A percentile compares a stretch with the other conserved stretches of the same genome.
phyloP scores from a whole-genome alignment of 2,797 vertebrate genomes.

The Ceyx erithaca region DNA sequence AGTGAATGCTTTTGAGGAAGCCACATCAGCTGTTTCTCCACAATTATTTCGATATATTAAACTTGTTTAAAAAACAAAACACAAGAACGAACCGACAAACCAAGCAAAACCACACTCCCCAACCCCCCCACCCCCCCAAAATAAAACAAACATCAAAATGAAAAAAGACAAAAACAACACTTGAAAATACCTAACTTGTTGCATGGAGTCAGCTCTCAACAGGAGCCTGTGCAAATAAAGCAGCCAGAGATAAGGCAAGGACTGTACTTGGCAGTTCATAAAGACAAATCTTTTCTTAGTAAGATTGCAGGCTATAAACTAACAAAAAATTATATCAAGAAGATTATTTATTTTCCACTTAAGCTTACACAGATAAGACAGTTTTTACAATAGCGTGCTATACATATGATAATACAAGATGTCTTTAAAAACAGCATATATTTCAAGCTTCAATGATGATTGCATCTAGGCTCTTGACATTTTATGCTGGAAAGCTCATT shows the following conservation, averaged over 20 bases:
- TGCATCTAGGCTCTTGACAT: conserved; percentile 37
- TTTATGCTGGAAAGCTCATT: conserved; percentile 40
- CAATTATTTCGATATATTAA: neutral
- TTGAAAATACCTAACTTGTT: neutral
- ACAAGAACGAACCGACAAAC: neutral
- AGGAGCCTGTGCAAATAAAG: neutral
- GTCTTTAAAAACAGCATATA: conserved; percentile 15
- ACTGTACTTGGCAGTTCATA: conserved; percentile 12
- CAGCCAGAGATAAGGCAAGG: neutral
- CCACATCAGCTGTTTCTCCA: neutral
- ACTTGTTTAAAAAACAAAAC: neutral
- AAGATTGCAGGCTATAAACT: conserved; percentile 48
- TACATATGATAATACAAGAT: conserved; percentile 36
- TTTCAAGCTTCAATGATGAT: neutral
- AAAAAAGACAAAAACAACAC: neutral
- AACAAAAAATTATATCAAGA: conserved; percentile 34
- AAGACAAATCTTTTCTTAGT: conserved; percentile 51
- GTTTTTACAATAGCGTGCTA: conserved; percentile 45
- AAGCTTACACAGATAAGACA: conserved; percentile 45
- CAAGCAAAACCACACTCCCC: neutral
- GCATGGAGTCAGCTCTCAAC: neutral
- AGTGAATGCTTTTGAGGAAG: neutral
- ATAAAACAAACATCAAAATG: neutral
- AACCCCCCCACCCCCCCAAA: fast-evolving
- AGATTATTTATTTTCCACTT: conserved; percentile 71